A percentile compares a stretch with the other conserved stretches of the same genome.
Evolutionary conservation across 2,888 invertebrate species (phyloP).

Genomic region (Balanococcus diminutus): DNA sequence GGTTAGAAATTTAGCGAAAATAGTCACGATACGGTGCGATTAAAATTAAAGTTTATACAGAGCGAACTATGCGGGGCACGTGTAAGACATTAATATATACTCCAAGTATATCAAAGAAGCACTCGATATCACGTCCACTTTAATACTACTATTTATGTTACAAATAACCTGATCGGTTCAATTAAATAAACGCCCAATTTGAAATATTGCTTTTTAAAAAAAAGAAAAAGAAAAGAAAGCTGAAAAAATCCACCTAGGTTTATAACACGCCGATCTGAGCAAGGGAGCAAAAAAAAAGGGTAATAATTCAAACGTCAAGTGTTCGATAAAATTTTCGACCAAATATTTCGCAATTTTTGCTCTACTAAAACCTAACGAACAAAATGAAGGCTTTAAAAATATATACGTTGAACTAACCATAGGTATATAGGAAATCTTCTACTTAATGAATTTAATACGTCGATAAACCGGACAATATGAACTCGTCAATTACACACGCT

Average conservation of each 20-base stretch:
- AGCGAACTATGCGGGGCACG: not conserved
- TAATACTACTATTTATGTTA: conserved; percentile 13
- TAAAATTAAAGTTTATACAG: not conserved
- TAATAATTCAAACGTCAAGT: conserved; percentile 2
- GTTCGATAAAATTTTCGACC: not conserved
- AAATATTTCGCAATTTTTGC: not conserved
- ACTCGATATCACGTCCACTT: conserved; percentile 17
- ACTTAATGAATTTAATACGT: not conserved
- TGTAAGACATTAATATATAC: not conserved
- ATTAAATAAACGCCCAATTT: conserved; percentile 10
- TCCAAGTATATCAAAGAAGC: not conserved
- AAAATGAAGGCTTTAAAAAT: too few species aligned
- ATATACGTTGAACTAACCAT: too few species aligned
- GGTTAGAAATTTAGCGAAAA: not conserved
- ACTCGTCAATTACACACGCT: too few species aligned
- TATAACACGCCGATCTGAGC: not conserved
- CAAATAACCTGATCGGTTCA: conserved; percentile 10
- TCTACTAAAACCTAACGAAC: not conserved
- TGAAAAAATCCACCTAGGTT: not conserved
- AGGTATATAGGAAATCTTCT: not conserved
- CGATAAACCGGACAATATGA: not conserved
- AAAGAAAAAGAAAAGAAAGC: not conserved
- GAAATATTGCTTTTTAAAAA: not conserved
- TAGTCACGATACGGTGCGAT: not conserved
- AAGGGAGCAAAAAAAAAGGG: not conserved